Percentiles rank a stretch among this genome's conserved stretches.
phyloP scores from a whole-genome alignment of 2,797 vertebrate genomes.

The Poecilia wingei region DNA sequence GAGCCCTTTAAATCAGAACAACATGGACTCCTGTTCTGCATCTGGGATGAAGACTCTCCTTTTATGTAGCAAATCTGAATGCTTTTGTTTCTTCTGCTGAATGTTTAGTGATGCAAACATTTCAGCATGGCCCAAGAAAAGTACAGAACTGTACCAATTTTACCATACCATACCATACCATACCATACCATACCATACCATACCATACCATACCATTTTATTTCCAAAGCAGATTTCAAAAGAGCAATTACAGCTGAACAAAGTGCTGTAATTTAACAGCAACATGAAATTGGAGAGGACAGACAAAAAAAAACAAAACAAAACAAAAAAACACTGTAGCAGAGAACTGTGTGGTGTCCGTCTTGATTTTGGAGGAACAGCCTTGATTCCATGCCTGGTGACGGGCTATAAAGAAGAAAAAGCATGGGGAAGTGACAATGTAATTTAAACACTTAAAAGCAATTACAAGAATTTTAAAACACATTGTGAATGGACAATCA shows the following conservation, averaged over 20 bases:
- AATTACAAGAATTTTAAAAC: too few relatives aligned
- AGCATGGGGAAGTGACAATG: too few relatives aligned
- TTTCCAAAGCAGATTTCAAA: neutral
- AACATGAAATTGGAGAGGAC: neutral
- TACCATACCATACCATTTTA: neutral
- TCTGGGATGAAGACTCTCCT: slow-evolving; percentile 47
- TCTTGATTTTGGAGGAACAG: neutral
- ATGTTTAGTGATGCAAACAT: slow-evolving; percentile 29
- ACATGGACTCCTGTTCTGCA: slow-evolving; percentile 65
- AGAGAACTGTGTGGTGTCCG: too few relatives aligned
- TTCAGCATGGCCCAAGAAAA: slow-evolving; percentile 32
- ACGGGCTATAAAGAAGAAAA: neutral
- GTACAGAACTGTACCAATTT: neutral
- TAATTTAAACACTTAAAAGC: too few relatives aligned
- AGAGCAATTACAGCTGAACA: neutral
- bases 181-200: neutral
- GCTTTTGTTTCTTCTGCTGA: slow-evolving; percentile 56
- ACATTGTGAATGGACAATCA: too few relatives aligned
- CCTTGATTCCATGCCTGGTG: neutral
- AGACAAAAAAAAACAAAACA: neutral
- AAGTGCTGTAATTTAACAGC: neutral
- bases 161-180: neutral
- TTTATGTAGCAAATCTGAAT: slow-evolving; percentile 62
- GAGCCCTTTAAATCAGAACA: slow-evolving; percentile 53
- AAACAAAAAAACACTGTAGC: too few relatives aligned